Evolutionary conservation across 2,797 vertebrate species (phyloP).

Genomic region (Pelobates cultripes): DNA sequence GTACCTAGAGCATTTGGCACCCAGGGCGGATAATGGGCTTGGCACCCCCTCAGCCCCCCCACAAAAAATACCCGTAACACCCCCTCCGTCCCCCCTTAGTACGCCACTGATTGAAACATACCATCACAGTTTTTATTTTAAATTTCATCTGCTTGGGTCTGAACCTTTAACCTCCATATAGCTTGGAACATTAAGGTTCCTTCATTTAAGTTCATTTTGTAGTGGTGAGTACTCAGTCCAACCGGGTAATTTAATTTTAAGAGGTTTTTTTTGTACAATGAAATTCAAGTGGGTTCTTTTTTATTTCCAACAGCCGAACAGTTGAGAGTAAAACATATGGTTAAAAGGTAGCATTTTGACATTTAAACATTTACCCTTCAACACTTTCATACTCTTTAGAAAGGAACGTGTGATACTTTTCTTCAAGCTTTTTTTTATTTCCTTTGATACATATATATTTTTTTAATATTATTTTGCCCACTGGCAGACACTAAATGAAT

Average conservation of each 20-base stretch:
- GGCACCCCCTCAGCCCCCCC: too few species aligned
- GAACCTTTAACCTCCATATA: constrained; percentile 18
- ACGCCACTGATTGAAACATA: background rate
- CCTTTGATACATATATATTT: constrained; percentile 2
- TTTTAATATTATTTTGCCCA: constrained; percentile 13
- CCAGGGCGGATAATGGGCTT: too few species aligned
- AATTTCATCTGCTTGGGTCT: background rate
- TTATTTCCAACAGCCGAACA: constrained; percentile 27
- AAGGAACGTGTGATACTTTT: constrained; percentile 41
- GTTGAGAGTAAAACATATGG: constrained; percentile 49
- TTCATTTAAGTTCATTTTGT: constrained; percentile 24
- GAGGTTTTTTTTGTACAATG: constrained; percentile 14
- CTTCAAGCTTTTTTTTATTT: constrained; percentile 41
- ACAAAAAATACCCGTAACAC: too few species aligned
- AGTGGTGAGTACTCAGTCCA: constrained; percentile 27
- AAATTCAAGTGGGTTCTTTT: constrained; percentile 28
- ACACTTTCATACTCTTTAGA: constrained; percentile 48
- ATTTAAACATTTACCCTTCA: constrained; percentile 54
- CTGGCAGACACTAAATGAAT: constrained; percentile 38
- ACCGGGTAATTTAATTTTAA: constrained; percentile 30
- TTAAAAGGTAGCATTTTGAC: constrained; percentile 47
- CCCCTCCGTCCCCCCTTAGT: too few species aligned
- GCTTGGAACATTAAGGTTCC: constrained; percentile 8
- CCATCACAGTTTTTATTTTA: background rate
- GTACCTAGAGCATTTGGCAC: too few species aligned